phyloP scores from a whole-genome alignment of 2,888 invertebrate species.

The Plebejus melissa region DNA sequence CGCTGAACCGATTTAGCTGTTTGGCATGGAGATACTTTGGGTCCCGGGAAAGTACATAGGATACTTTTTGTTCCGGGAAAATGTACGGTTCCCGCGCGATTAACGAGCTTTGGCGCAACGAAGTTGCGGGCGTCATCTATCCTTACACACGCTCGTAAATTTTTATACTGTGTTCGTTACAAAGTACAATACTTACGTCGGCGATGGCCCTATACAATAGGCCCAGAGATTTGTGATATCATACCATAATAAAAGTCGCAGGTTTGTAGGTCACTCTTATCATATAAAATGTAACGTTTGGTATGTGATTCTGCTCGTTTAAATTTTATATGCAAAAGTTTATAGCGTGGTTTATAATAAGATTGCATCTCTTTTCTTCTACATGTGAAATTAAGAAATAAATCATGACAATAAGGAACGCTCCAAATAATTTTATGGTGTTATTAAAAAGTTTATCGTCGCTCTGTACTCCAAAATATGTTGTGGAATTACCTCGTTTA shows the following conservation, averaged over 20 bases:
- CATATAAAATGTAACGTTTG: background rate
- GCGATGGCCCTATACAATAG: background rate
- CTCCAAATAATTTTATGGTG: conserved; percentile 26
- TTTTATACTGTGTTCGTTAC: conserved; percentile 30
- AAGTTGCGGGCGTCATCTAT: too few species aligned
- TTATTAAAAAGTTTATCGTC: conserved; percentile 26
- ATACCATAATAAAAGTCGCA: background rate
- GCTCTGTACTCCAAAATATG: conserved; percentile 2
- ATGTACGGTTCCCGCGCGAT: too few species aligned
- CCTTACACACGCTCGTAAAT: conserved; percentile 32
- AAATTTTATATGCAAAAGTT: background rate
- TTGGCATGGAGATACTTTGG: too few species aligned
- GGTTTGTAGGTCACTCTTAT: background rate
- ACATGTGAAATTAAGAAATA: conserved; percentile 13
- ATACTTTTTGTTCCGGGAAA: too few species aligned
- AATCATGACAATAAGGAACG: background rate
- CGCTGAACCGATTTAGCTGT: too few species aligned
- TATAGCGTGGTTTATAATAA: background rate
- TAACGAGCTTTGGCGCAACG: too few species aligned
- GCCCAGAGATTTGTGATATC: background rate
- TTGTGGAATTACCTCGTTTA: background rate
- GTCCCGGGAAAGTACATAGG: too few species aligned
- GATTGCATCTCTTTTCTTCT: background rate
- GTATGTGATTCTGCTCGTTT: background rate
- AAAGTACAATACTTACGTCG: conserved; percentile 30